Evolutionary conservation across 2,888 invertebrate genomes (phyloP), one percentile per base, ranked within the genome.

Genomic region (Leptopterna dolabrata): DNA sequence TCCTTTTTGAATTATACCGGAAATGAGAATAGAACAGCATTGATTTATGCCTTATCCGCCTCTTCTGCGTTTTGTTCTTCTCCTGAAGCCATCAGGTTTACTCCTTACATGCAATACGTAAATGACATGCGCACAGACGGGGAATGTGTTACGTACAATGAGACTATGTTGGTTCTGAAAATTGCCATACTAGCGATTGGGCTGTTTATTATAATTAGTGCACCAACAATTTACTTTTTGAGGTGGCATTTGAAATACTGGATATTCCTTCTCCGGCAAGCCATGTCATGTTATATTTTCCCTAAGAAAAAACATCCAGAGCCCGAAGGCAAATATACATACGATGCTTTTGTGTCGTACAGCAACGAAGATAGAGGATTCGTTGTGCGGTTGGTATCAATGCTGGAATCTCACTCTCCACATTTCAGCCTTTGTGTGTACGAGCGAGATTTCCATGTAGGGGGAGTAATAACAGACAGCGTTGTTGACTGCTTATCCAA

Each of bases 401-500:
- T 94, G 90, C 91, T 95, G 87, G 95, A 95, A 91, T 93, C 92
- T 36, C 92, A 93, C 70, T 92, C 93, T 24, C 94, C 94, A 0
- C 93, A 92, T 90, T 93, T 94, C 24, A 94, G 94, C 89, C 91
- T 96, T 51, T 95, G 95, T 91, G 93, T 96, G 41, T 95, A 95
- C 90, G 95, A 95, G 90, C 92, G 95, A 88, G 95, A 95, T 91
- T 94, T 95, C 89, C 93, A 94, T 90, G 93, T 94, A 87, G 95
- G 95, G 3, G 92, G 94, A 0, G 93, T 94, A 89, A 93, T 95
- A 90, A 93, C 94, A 0, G 95, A 95, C 90, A 94, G 94, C 78
- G 94, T 96, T 51, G 92, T 94, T 88, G 93, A 93, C 51, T 94
- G 94, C 90, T 94, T 96, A 88, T 93, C 94, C 43, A 93, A 93